Evolutionary conservation across 2,888 invertebrate species (phyloP), one percentile per base, ranked within the genome.

Genomic region (Leptinotarsa haldemani): DNA sequence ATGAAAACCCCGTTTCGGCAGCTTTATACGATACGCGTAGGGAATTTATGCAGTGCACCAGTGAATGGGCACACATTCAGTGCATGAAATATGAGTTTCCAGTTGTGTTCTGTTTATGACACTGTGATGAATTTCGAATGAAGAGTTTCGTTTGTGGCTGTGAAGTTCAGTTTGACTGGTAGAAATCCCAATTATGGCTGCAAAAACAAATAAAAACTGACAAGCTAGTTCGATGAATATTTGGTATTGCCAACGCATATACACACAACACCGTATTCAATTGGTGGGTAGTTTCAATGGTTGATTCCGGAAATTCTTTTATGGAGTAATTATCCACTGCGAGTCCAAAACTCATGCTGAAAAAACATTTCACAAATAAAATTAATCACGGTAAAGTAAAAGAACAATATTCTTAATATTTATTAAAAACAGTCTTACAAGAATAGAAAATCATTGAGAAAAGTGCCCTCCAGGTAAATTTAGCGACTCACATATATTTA

Each of bases 41-140:
- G 22, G 25, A 56, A 56, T 56, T 22, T 56, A 22, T 56, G 56
- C 22, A 56, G 56, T 56, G 25, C 13, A 56, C 22, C 4, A 56
- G 56, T 22, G 22, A 25, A 56, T 22, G 56, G 4, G 56, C 15
- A 22, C 56, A 22, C 22, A 56, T 56, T 25, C 22, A 56, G 56
- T 56, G 56, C 56, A 56, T 56, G 56, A 56, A 56, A 56, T 56
- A 56, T 56, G 56, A 56, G 13, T 56, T 56, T 56, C 4, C 15
- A 22, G 22, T 56, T 56, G 15, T 13, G 56, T 22, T 25, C 22
- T 56, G 25, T 56, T 22, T 22, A 25, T 25, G 61, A 61, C 40
- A 16, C 30, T 61, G n/a, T 61, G 61, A 61, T 61, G 61, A 40
- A 40, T 61, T 61, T n/a, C 40, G 9, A 61, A 61, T 61, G 40